Evolutionary conservation across 2,888 invertebrate species (phyloP).

Genomic region (Chrysodeixis includens): DNA sequence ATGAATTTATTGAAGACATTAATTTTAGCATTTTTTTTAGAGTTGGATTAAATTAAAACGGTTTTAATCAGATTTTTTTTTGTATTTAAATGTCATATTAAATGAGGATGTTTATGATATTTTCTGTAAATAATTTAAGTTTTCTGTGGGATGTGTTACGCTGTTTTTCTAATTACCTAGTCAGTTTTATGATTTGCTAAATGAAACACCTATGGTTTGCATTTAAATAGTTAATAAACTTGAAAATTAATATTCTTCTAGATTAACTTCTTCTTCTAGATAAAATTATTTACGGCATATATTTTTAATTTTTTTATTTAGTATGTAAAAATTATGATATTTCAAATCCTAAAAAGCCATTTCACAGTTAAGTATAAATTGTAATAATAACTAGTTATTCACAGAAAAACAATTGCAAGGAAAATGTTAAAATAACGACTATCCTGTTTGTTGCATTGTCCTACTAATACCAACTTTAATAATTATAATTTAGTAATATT

Average conservation of each 20-base stretch:
- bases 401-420: constrained; percentile 12
- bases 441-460: neutral
- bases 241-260: too few relatives aligned
- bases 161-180: neutral
- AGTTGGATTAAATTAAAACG: neutral
- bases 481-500: neutral
- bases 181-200: neutral
- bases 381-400: constrained; percentile 34
- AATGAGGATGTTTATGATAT: neutral
- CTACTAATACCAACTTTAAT: neutral
- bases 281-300: too few relatives aligned
- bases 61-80: neutral
- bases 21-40: constrained; percentile 12
- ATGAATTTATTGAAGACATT: constrained; percentile 32
- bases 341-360: too few relatives aligned
- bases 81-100: neutral
- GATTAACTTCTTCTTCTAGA: too few relatives aligned
- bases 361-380: neutral
- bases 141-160: neutral
- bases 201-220: too few relatives aligned
- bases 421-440: constrained; percentile 3
- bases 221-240: too few relatives aligned
- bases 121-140: neutral
- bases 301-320: too few relatives aligned
- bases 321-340: too few relatives aligned